These are phyloP conservation scores for Cossypha heuglini DNA, from an alignment of 2,797 vertebrate species.

Conservation along the genomic window DNA sequence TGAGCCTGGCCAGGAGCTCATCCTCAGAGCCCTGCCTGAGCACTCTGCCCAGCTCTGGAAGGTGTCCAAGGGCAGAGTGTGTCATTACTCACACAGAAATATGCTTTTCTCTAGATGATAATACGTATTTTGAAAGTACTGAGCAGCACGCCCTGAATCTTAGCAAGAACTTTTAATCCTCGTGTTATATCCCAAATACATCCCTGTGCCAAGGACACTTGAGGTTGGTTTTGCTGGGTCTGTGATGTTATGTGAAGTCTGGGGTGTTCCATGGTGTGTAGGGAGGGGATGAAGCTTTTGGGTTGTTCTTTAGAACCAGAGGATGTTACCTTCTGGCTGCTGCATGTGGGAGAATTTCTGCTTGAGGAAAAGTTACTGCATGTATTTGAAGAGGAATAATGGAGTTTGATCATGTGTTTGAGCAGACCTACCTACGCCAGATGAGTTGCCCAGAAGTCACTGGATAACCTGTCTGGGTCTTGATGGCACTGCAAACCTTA, in stretches of 20 bases:
- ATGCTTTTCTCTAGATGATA: neutral
- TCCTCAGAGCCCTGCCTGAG: neutral
- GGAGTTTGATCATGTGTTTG: neutral
- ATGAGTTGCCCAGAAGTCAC: neutral
- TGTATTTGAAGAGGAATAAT: neutral
- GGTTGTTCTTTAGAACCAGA: neutral
- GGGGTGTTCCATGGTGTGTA: neutral
- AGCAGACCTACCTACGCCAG: neutral
- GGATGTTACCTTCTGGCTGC: neutral
- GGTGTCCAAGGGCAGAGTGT: neutral
- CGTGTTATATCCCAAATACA: neutral
- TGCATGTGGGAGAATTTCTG: neutral
- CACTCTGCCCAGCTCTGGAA: neutral
- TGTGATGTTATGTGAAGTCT: neutral
- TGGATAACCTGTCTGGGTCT: neutral
- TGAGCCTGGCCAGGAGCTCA: neutral
- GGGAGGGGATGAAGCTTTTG: neutral
- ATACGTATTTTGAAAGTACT: neutral
- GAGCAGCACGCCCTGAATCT: neutral
- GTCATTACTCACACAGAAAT: neutral
- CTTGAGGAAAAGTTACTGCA: neutral
- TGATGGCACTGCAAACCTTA: neutral
- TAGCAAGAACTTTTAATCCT: neutral
- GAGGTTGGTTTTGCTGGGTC: neutral
- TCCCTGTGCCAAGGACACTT: neutral